These are phyloP conservation scores for Drosophila trichaetosa DNA, from an alignment of 2,888 invertebrate species.

Conservation along the genomic window DNA sequence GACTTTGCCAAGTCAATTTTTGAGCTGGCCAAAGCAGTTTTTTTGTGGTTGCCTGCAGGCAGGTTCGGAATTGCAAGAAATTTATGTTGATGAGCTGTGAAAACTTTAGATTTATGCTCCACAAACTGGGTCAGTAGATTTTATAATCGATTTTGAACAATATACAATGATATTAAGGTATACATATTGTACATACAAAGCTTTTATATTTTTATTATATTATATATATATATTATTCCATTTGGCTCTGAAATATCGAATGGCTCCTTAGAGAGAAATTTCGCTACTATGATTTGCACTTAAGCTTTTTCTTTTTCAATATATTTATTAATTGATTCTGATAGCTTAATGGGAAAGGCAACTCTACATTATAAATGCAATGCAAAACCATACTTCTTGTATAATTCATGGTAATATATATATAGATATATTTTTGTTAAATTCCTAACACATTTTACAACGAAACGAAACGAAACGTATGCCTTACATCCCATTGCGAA, in stretches of 20 bases:
- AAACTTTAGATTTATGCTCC: conserved; percentile 23
- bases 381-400: not conserved
- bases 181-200: no score
- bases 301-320: not conserved
- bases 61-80: conserved; percentile 33
- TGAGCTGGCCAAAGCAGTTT: conserved; percentile 38
- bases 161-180: not conserved
- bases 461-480: not conserved
- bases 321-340: not conserved
- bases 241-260: not conserved
- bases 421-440: conserved; percentile 5
- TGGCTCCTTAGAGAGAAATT: not conserved
- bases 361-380: not conserved
- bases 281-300: not conserved
- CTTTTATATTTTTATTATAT: not conserved
- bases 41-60: conserved; percentile 2
- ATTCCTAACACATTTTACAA: conserved; percentile 3
- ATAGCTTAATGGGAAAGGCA: not conserved
- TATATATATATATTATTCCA: not conserved
- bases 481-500: not conserved
- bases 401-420: conserved; percentile 31
- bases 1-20: conserved; percentile 69
- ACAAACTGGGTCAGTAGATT: conserved; percentile 22
- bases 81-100: conserved; percentile 48
- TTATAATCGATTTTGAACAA: conserved; percentile 5